These are phyloP conservation scores for Neocrepidodera transversa DNA, from an alignment of 2,888 invertebrate genomes.

Conservation along the genomic window DNA sequence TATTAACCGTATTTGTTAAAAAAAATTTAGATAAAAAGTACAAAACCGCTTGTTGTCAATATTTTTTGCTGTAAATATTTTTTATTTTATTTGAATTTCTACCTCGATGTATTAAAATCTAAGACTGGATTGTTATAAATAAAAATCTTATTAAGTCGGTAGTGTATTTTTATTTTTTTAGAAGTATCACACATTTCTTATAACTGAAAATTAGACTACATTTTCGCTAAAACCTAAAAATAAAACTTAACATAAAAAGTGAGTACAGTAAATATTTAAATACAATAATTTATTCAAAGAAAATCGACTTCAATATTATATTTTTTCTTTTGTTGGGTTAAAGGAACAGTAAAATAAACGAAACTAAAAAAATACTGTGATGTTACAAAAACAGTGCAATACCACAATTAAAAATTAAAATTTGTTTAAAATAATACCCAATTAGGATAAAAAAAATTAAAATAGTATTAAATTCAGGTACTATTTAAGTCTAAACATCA, in stretches of 20 bases:
- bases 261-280: slow-evolving; percentile 35
- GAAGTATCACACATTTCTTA: slow-evolving; percentile 40
- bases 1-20: too few species aligned
- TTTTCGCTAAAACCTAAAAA: too few species aligned
- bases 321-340: slow-evolving; percentile 12
- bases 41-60: too few species aligned
- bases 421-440: slow-evolving; percentile 33
- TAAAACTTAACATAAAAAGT: slow-evolving; percentile 37
- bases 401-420: slow-evolving; percentile 18
- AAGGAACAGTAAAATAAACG: slow-evolving; percentile 6
- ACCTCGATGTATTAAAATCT: slow-evolving; percentile 1
- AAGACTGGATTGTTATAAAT: slow-evolving; percentile 28
- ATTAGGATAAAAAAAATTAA: slow-evolving; percentile 22
- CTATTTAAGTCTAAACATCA: slow-evolving; percentile 15
- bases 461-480: slow-evolving; percentile 24
- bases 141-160: too few species aligned
- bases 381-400: slow-evolving; percentile 30
- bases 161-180: slow-evolving; percentile 35
- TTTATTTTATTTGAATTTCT: neutral
- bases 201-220: slow-evolving; percentile 36
- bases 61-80: neutral
- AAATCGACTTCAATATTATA: slow-evolving; percentile 11
- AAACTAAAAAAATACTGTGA: slow-evolving; percentile 36
- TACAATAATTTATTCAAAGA: slow-evolving; percentile 29
- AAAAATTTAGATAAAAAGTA: too few species aligned